Evolutionary conservation across 2,113 vertebrate genomes (phyloP), one percentile per base, ranked within the genome.

Genomic region (Sander vitreus): DNA sequence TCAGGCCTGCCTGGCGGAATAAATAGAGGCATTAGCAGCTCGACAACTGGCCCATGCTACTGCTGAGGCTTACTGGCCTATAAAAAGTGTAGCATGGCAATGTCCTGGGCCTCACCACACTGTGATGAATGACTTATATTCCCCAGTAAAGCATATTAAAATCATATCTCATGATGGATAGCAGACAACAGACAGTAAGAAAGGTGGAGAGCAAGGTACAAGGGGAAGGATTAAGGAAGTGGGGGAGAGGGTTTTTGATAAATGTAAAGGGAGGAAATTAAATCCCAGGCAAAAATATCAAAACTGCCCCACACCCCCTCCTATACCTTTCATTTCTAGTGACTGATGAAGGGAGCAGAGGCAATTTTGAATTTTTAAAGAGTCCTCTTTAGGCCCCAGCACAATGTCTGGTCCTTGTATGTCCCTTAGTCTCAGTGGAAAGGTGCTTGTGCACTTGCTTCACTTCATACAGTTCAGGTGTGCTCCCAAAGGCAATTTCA

Each of bases 191-290:
- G 85, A 88, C 72, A 87, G 83, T 76, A 76, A 83, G 45, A 73
- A 72, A 81, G 23, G 75, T 71, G 47, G 45, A 79, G 72, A 63
- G 62, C 59, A 74, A 86, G 79, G 84, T 48, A 78, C 54, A 58
- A 80, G 15, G 25, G 54, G 53, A 30, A 51, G 78, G 73, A 76
- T 88, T 81, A 51, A 76, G 71, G 53, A 83, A 86, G 63, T 62
- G 36, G 33, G 33, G 19, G 53, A 75, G 76, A 69, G 73, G 73
- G 62, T 15, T 74, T 92, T 85, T 87, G 85, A 92, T 94, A 86
- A 94, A 93, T 95, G 92, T 86, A 93, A 92, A 80, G 79, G 79
- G 80, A 93, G 94, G 92, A 96, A 94, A 95, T 96, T 94, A 93
- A 94, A 90, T 87, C 70, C 79, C n/a, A 72, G 91, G 86, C 73